These are phyloP conservation scores for Circaetus gallicus DNA, from an alignment of 2,113 vertebrate genomes.

Conservation along the genomic window DNA sequence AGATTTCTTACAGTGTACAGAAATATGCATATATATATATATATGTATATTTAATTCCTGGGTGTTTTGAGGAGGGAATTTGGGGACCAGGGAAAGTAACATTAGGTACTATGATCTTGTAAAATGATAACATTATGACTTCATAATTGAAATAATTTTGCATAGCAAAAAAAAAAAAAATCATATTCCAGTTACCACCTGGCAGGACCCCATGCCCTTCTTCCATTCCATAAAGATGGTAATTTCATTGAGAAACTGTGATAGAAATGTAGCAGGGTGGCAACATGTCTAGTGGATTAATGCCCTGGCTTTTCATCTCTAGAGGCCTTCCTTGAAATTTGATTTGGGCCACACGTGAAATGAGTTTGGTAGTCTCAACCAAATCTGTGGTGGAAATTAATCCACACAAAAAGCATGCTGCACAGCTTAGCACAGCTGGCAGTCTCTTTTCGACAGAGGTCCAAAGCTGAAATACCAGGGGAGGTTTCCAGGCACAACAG, in stretches of 20 bases:
- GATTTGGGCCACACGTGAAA: constrained; percentile 9
- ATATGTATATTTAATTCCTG: background rate
- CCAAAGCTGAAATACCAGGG: background rate
- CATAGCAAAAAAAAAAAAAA: constrained; percentile 2
- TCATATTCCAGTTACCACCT: constrained; percentile 23
- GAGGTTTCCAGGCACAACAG: background rate
- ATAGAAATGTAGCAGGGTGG: constrained; percentile 9
- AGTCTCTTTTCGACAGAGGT: background rate
- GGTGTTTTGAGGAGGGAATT: background rate
- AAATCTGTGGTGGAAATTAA: background rate
- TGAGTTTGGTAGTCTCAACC: background rate
- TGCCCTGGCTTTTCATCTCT: constrained; percentile 6
- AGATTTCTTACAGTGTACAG: background rate
- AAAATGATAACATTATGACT: constrained; percentile 43
- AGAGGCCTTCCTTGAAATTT: background rate
- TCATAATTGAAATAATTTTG: constrained; percentile 52
- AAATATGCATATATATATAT: background rate
- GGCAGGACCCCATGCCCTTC: constrained; percentile 18
- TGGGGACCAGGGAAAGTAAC: background rate
- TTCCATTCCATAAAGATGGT: constrained; percentile 22
- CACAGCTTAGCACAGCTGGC: background rate
- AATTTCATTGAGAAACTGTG: constrained; percentile 49
- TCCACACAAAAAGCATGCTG: background rate
- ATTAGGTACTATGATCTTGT: background rate
- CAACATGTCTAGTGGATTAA: background rate